Evolutionary conservation across 2,888 invertebrate genomes (phyloP), one percentile per base, ranked within the genome.

Genomic region (Mythimna vitellina): DNA sequence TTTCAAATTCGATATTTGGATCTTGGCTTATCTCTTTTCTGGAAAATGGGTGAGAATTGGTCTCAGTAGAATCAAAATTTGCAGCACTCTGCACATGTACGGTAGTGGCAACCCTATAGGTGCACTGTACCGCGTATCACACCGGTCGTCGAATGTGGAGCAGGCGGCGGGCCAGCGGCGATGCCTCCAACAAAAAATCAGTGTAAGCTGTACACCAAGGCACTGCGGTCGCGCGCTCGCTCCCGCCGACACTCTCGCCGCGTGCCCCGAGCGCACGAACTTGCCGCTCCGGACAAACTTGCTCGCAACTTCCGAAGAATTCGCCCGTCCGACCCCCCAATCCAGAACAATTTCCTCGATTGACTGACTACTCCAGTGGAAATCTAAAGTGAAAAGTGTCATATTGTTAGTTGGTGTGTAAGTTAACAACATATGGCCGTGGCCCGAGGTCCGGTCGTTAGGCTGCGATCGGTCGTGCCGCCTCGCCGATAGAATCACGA

Each of bases 131-230:
- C 89, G 91, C 90, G 93, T 93, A 92, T 92, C 92, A 92, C 95
- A 95, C 95, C 94, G 95, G 95, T 94, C 94, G 92, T 90, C 93
- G 93, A 95, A 96, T 96, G 94, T 96, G 90, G 96, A 96, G 95
- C 96, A 95, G 87, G 91, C 92, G 88, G 89, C 89, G 86, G 82
- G 86, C 87, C 82, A 90, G 91, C 92, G 90, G 92, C 94, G 94
- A 95, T 96, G 96, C 95, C 96, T 96, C 90, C 94, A 80, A 93
- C 95, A 94, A 95, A 96, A 95, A 96, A 95, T 95, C 96, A 96
- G 96, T 96, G 94, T 96, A 95, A 95, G 94, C 93, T 95, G 92
- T 87, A 93, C 93, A 92, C 91, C 83, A 92, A 90, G 89, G 91
- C 93, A 91, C 87, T 88, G 77, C 95, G 93, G 96, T 94, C 95